These are phyloP conservation scores for Scelioninae gen. 2 DNA, from an alignment of 2,888 invertebrate species.

Conservation along the genomic window DNA sequence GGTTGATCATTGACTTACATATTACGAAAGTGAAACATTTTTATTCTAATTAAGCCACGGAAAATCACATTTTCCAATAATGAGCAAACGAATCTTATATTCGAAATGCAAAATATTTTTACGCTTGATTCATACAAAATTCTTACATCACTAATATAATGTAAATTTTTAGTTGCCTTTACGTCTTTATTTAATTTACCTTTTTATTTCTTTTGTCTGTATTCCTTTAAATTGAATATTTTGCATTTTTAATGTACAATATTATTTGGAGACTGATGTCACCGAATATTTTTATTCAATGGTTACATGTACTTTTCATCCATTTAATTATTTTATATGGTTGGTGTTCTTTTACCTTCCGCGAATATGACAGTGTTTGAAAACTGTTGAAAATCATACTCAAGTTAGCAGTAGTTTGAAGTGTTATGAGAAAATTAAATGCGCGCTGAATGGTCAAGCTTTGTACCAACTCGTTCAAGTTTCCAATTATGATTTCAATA, in stretches of 20 bases:
- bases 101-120: slow-evolving; percentile 3
- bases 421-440: slow-evolving; percentile 41
- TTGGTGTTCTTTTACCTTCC: slow-evolving; percentile 52
- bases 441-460: slow-evolving; percentile 43
- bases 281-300: slow-evolving; percentile 26
- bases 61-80: slow-evolving; percentile 20
- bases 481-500: slow-evolving; percentile 48
- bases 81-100: slow-evolving; percentile 4
- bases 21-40: slow-evolving; percentile 33
- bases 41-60: slow-evolving; percentile 31
- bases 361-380: slow-evolving; percentile 45
- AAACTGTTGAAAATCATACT: slow-evolving; percentile 45
- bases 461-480: slow-evolving; percentile 46
- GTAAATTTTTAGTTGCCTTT: too few species aligned
- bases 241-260: slow-evolving; percentile 36
- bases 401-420: slow-evolving; percentile 46
- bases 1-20: slow-evolving; percentile 46
- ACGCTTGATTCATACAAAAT: slow-evolving; percentile 14
- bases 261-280: slow-evolving; percentile 11
- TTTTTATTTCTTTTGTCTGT: slow-evolving; percentile 23
- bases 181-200: slow-evolving; percentile 7
- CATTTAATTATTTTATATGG: slow-evolving; percentile 51
- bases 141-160: slow-evolving; percentile 37
- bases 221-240: slow-evolving; percentile 27
- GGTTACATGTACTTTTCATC: slow-evolving; percentile 32